Evolutionary conservation across 2,113 vertebrate genomes (phyloP).

Genomic region (Prunella fulvescens): DNA sequence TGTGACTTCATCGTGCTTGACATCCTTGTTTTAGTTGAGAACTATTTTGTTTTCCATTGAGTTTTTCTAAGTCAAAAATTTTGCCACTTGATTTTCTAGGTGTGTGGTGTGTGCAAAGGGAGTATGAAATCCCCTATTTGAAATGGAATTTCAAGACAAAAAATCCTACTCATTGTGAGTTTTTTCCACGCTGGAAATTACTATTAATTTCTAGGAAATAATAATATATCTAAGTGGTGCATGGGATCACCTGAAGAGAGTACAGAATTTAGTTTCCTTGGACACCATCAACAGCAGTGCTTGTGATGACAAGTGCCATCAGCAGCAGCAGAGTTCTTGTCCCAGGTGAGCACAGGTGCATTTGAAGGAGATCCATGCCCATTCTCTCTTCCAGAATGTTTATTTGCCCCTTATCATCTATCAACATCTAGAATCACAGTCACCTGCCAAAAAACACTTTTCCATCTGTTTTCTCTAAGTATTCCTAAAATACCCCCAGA

Average conservation of each 20-base stretch:
- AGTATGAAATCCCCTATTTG: neutral
- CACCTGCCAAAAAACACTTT: neutral
- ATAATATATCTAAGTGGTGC: neutral
- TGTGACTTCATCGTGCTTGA: neutral
- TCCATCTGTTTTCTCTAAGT: neutral
- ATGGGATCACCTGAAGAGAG: neutral
- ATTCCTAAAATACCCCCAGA: rapidly evolving
- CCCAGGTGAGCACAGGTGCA: neutral
- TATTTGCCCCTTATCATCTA: neutral
- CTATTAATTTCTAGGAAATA: neutral
- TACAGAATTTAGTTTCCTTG: neutral
- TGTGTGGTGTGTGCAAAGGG: neutral
- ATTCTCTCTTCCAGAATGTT: neutral
- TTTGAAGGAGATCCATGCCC: neutral
- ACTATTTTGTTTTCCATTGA: neutral
- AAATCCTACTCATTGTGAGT: rapidly evolving
- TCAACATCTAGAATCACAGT: neutral
- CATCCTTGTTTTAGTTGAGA: neutral
- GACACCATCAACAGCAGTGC: neutral
- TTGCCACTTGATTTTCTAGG: neutral
- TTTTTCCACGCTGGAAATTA: neutral
- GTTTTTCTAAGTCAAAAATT: neutral
- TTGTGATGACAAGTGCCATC: neutral
- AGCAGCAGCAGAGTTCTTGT: neutral
- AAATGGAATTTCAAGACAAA: neutral